Evolutionary conservation across 1,140 invertebrate species (phyloP).

Genomic region (Melipona quadrifasciata): DNA sequence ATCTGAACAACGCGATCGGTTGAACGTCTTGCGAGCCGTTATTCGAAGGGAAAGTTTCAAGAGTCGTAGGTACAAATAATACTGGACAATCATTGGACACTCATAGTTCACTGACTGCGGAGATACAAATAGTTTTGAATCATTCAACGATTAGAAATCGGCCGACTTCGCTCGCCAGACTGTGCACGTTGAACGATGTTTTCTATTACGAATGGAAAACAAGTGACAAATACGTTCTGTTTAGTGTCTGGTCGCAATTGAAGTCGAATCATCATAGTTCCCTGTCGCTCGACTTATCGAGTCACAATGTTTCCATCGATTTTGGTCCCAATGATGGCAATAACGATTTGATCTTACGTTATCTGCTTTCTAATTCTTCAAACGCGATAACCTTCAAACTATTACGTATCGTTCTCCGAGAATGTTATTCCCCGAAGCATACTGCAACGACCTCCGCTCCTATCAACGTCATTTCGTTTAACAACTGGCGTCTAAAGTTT

Average conservation of each 20-base stretch:
- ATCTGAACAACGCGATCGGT: too few relatives aligned
- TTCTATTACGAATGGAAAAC: not conserved
- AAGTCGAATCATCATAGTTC: not conserved
- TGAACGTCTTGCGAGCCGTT: not conserved
- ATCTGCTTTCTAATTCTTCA: not conserved
- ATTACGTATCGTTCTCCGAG: not conserved
- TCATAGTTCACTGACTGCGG: not conserved
- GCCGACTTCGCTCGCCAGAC: not conserved
- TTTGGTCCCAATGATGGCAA: not conserved
- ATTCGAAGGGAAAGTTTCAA: not conserved
- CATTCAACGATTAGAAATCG: constrained; percentile 2
- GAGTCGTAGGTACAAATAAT: not conserved
- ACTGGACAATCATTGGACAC: not conserved
- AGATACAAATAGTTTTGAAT: not conserved
- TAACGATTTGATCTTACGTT: not conserved
- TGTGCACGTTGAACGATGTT: not conserved
- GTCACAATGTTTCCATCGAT: not conserved
- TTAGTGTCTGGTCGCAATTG: not conserved
- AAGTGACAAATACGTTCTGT: not conserved
- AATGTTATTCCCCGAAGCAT: not conserved
- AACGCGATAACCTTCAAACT: not conserved
- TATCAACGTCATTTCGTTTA: not conserved
- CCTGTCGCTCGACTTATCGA: not conserved
- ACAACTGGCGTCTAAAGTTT: too few relatives aligned
- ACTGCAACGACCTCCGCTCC: not conserved